Base-by-base conservation (phyloP, 2,113 vertebrate species). In the Anhinga rufa region DNA sequence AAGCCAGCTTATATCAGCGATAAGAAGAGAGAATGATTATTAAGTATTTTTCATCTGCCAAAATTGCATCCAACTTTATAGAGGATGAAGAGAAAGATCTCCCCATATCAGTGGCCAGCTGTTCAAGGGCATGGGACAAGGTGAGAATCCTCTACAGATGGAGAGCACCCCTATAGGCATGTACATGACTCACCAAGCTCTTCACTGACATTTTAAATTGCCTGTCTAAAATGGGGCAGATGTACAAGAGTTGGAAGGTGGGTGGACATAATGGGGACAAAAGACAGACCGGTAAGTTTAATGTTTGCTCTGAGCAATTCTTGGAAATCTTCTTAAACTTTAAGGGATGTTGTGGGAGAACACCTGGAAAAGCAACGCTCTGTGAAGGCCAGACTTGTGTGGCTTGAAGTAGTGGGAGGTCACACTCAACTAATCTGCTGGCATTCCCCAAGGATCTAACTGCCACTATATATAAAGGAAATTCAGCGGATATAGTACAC, bases 331-430 rank as follows among this genome's bases (percentile, higher is more conserved):
- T 70, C 88, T 94, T 93, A 68, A 86, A 69, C 31, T 78, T 94
- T 52, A 79, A 95, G 94, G 94, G 61, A 93, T 92, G 68, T 92
- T 93, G 82, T 97, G 94, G 93, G 92, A 96, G 52, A 97, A 80
- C 92, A 96, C 92, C 97, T 97, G 96, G 94, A 94, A 92, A 93
- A 87, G 65, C 8, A 25, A 29, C 0, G 0, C 49, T 70, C 61
- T 91, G 75, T 42, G 65, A 72, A 78, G 54, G 44, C 62, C 83
- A 94, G 81, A 86, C 48, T 42, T 86, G 60, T 4, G 10, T 12
- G 55, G 66, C 79, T 92, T 85, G 25, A 72, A 94, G 57, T 17
- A 29, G 12, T 19, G 7, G 77, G 97, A 97, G 76, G 82, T 86
- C 57, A n/a, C 93, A 94, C 29, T 66, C 80, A 76, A 49, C 66